Evolutionary conservation across 2,888 invertebrate genomes (phyloP), one percentile per base, ranked within the genome.

Genomic region (Hyppa rectilinea): DNA sequence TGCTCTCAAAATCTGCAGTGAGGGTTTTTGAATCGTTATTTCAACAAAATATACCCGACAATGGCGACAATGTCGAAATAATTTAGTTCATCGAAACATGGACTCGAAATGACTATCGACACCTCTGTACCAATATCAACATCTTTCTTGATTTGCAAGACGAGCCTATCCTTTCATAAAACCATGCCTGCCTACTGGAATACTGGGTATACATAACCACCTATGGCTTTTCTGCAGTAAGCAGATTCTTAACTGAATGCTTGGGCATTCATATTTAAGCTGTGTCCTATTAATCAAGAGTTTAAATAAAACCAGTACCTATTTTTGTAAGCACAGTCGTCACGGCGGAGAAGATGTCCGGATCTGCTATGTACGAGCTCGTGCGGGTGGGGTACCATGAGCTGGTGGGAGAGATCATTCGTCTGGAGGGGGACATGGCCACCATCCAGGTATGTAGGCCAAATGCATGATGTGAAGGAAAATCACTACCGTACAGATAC

Each of bases 281-380:
- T 17, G 12, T 20, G 4, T 29, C 20, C 1, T 36, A 23, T n/a
- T 26, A 26, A 47, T 49, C 14, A 36, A 14, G 26, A 31, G 17
- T 55, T 9, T 12, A 58, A 26, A 47, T 29, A 2, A 38, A 56
- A 43, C 38, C 2, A 31, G 26, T 34, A n/a, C n/a, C n/a, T n/a
- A 20, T 29, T 23, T 62, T 62, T 59, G n/a, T 52, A 14, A n/a
- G 38, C 29, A 72, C 92, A 99, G 99, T 99, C 95, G 99, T 99
- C 61, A 99, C 99, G 76, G 99, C 99, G 82, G 99, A 99, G 94
- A 98, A 98, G 93, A 99, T 99, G 99, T 97, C 99, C 75, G 99
- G 99, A 78, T 98, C 99, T 38, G 99, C 99, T 97, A 99, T 99
- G 99, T 99, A 99, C 97, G 99, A 99, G 96, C 95, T 99, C 96